These are phyloP conservation scores for Amphipoea oculea DNA, from an alignment of 2,888 invertebrate species.

Conservation along the genomic window DNA sequence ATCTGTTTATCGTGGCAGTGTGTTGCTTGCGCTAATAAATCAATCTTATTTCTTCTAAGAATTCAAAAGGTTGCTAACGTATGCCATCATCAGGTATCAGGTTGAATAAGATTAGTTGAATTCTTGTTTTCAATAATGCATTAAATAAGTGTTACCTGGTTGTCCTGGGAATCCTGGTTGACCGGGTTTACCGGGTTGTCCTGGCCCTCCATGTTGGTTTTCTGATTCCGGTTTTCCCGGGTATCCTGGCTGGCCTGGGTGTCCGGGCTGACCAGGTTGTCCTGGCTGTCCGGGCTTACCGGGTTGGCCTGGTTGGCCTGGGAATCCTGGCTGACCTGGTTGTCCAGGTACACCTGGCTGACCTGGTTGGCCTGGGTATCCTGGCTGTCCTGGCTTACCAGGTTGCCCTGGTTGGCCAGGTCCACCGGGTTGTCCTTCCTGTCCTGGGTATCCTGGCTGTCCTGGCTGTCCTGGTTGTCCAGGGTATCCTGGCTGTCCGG, in stretches of 20 bases:
- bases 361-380: background rate
- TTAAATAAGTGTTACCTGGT: background rate
- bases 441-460: slow-evolving; percentile 12
- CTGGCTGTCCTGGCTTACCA: background rate
- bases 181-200: slow-evolving; percentile 26
- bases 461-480: slow-evolving; percentile 19
- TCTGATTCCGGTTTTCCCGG: no score
- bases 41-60: no score
- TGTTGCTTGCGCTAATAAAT: no score
- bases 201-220: background rate
- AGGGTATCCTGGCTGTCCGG: slow-evolving; percentile 4
- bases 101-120: no score
- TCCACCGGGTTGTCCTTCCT: slow-evolving; percentile 5
- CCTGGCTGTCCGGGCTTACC: no score
- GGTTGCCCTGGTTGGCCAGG: background rate
- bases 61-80: no score
- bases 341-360: slow-evolving; percentile 47
- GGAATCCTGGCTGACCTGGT: background rate
- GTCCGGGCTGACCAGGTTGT: background rate
- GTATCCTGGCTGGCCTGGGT: background rate
- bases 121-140: no score
- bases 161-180: background rate
- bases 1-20: no score
- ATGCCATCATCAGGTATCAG: no score
- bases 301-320: no score